These are phyloP conservation scores for Cavia aperea DNA, from an alignment of 2,113 vertebrate genomes.

Conservation along the genomic window DNA sequence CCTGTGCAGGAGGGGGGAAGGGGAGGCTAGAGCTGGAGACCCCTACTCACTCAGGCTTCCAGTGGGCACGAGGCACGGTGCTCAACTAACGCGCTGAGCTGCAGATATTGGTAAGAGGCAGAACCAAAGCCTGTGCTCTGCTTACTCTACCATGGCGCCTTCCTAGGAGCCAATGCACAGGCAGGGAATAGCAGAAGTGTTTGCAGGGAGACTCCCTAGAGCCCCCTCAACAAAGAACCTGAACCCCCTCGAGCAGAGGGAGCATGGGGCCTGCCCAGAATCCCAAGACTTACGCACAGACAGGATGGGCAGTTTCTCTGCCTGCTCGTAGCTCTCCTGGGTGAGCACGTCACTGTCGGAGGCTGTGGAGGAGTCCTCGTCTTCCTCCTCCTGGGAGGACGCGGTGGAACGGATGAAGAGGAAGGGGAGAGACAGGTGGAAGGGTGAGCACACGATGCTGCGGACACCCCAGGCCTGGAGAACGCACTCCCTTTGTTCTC, in stretches of 20 bases:
- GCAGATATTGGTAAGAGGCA: accelerated
- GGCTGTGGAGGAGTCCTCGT: slow-evolving; percentile 84
- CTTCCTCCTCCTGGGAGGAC: slow-evolving; percentile 73
- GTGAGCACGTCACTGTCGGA: slow-evolving; percentile 85
- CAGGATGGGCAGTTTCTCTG: slow-evolving; percentile 90
- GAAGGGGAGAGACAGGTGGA: neutral
- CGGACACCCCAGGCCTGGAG: neutral
- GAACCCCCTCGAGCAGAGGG: neutral
- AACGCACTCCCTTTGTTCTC: neutral
- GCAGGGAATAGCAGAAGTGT: neutral
- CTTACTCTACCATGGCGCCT: neutral
- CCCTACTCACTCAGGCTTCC: accelerated
- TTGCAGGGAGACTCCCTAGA: neutral
- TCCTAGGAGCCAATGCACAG: neutral
- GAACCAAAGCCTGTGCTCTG: neutral
- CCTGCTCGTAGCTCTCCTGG: slow-evolving; percentile 79
- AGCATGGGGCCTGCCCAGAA: accelerated
- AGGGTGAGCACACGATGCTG: accelerated
- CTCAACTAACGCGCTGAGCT: neutral
- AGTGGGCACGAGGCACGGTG: neutral
- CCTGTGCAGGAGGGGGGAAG: accelerated
- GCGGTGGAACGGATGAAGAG: accelerated
- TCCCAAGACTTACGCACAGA: slow-evolving; percentile 88
- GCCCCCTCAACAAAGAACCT: neutral
- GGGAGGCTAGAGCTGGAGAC: neutral